Conservation (phyloP, 2,797 vertebrate species). For the Pseudomugil tenellus region DNA sequence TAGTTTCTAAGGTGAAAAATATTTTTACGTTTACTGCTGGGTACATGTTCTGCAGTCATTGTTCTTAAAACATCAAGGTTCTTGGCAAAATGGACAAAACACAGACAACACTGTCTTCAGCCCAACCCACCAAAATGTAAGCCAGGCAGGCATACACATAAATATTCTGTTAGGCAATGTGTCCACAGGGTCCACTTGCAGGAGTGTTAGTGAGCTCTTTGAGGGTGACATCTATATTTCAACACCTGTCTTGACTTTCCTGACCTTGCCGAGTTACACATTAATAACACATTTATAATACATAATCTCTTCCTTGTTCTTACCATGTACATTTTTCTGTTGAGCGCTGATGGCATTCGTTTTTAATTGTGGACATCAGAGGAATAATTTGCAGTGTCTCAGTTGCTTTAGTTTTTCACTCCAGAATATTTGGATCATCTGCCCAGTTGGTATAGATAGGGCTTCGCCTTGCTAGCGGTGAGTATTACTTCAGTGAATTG, state of each 20-base stretch:
- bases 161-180: slow-evolving; percentile 67
- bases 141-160: slow-evolving; percentile 56
- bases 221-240: slow-evolving; percentile 80
- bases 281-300: slow-evolving; percentile 87
- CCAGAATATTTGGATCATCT: slow-evolving; percentile 81
- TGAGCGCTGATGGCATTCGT: slow-evolving; percentile 58
- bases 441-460: slow-evolving; percentile 54
- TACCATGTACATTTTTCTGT: slow-evolving; percentile 69
- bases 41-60: not conserved
- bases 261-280: slow-evolving; percentile 80
- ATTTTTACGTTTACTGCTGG: not conserved
- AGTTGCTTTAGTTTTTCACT: slow-evolving; percentile 72
- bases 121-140: slow-evolving; percentile 46
- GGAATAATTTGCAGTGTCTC: slow-evolving; percentile 80
- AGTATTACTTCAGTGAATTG: slow-evolving; percentile 77
- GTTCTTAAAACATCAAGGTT: slow-evolving; percentile 9
- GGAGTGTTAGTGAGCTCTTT: slow-evolving; percentile 73
- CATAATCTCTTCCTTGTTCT: slow-evolving; percentile 81
- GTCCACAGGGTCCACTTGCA: slow-evolving; percentile 78
- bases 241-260: slow-evolving; percentile 79
- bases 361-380: slow-evolving; percentile 82
- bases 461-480: slow-evolving; percentile 63
- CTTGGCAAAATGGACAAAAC: slow-evolving; percentile 13
- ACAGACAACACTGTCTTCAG: slow-evolving; percentile 25
- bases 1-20: not conserved